A percentile compares a stretch with the other conserved stretches of the same genome.
Conservation (phyloP, 2,797 vertebrate species). For the Cossypha dichroa region DNA sequence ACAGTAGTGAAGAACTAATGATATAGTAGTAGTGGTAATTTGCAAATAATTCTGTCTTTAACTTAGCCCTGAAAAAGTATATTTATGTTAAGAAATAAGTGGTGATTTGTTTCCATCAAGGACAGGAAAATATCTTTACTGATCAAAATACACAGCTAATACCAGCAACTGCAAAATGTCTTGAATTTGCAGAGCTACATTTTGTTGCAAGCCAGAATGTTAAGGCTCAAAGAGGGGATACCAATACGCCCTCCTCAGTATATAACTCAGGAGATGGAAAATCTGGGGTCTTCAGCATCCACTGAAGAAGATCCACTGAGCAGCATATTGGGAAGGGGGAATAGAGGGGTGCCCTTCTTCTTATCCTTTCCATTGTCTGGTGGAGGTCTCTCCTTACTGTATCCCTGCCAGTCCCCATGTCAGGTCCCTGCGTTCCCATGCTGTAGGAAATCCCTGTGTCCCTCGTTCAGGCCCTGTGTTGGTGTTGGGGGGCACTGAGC, state of each 20-base stretch:
- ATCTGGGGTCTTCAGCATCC: fast-evolving
- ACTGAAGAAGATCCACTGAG: neutral
- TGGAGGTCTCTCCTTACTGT: neutral
- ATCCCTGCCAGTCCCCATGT: neutral
- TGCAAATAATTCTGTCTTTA: neutral
- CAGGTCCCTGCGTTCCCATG: neutral
- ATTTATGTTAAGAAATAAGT: neutral
- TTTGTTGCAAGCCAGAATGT: neutral
- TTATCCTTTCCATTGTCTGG: neutral
- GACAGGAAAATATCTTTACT: neutral
- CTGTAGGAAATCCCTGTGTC: neutral
- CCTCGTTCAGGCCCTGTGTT: neutral
- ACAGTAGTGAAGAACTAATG: neutral
- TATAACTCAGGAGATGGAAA: fast-evolving
- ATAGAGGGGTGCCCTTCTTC: neutral
- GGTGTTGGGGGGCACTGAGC: neutral
- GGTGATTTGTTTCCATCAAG: neutral
- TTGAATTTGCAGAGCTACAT: neutral
- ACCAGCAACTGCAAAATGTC: neutral
- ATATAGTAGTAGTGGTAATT: neutral
- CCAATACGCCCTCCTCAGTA: neutral
- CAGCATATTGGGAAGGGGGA: neutral
- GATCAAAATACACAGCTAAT: neutral
- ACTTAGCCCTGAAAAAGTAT: neutral
- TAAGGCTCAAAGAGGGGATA: neutral